Percentiles rank a stretch among this genome's conserved stretches.
These are phyloP conservation scores for Eurois occulta DNA, from an alignment of 2,888 invertebrate species.

Conservation along the genomic window DNA sequence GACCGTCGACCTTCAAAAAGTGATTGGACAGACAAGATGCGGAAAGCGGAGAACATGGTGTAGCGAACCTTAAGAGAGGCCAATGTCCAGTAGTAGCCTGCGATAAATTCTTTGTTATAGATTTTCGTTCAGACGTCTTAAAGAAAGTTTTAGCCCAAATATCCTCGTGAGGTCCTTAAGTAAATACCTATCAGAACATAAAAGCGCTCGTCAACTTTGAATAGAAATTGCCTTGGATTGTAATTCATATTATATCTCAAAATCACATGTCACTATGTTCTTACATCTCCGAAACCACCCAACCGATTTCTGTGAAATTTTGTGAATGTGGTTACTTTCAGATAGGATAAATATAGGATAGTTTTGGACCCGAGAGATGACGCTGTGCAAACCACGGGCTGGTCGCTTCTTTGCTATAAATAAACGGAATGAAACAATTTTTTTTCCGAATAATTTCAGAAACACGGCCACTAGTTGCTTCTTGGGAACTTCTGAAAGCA, in stretches of 20 bases:
- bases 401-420: background rate
- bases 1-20: background rate
- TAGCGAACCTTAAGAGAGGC: background rate
- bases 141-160: background rate
- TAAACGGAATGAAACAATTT: background rate
- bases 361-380: background rate
- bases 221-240: background rate
- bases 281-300: background rate
- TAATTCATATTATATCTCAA: background rate
- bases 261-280: background rate
- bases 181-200: background rate
- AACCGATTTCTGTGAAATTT: background rate
- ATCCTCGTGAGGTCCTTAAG: background rate
- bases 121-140: background rate
- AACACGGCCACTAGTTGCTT: constrained; percentile 77
- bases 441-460: constrained; percentile 70
- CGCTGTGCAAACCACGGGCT: background rate
- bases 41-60: background rate
- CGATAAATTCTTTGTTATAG: background rate
- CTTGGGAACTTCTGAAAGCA: constrained; percentile 84
- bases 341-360: background rate
- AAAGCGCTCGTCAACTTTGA: background rate
- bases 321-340: background rate
- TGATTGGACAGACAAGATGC: background rate
- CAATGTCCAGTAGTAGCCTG: background rate